Evolutionary conservation across 1,140 invertebrate genomes (phyloP).

Genomic region (Psix sp.): DNA sequence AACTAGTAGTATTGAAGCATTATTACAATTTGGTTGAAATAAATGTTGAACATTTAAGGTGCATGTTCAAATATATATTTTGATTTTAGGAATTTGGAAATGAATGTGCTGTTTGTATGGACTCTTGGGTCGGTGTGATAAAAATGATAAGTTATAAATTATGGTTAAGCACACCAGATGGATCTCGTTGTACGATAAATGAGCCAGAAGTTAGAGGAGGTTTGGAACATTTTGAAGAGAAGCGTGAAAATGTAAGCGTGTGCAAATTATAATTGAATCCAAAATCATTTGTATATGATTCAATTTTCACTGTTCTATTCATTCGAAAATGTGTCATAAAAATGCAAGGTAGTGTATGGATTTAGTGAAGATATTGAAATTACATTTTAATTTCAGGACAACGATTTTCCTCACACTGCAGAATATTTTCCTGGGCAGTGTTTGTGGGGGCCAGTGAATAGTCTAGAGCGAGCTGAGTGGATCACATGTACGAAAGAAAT

Average conservation of each 20-base stretch:
- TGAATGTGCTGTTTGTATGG: slow-evolving; percentile 90
- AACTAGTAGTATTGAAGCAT: no score
- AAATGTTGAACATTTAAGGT: no score
- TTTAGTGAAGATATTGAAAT: background rate
- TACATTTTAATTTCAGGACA: slow-evolving; percentile 71
- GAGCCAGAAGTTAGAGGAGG: slow-evolving; percentile 82
- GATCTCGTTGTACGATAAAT: slow-evolving; percentile 81
- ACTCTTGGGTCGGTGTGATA: slow-evolving; percentile 91
- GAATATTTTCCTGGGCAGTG: slow-evolving; percentile 88
- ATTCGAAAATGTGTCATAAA: no score
- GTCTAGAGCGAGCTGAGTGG: slow-evolving; percentile 87
- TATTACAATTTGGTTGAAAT: no score
- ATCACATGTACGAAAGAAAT: slow-evolving; percentile 85
- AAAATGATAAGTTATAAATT: slow-evolving; percentile 82
- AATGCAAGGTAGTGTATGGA: no score
- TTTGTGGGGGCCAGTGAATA: slow-evolving; percentile 83
- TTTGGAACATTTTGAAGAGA: slow-evolving; percentile 81
- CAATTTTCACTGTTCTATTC: no score
- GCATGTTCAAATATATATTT: background rate
- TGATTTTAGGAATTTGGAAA: slow-evolving; percentile 82
- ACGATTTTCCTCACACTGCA: slow-evolving; percentile 80
- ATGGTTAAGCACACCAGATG: slow-evolving; percentile 81
- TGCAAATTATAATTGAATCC: background rate
- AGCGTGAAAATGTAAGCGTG: slow-evolving; percentile 77
- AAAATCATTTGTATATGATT: no score